Evolutionary conservation across 1,140 invertebrate species (phyloP).

Genomic region (Hestina assimilis): DNA sequence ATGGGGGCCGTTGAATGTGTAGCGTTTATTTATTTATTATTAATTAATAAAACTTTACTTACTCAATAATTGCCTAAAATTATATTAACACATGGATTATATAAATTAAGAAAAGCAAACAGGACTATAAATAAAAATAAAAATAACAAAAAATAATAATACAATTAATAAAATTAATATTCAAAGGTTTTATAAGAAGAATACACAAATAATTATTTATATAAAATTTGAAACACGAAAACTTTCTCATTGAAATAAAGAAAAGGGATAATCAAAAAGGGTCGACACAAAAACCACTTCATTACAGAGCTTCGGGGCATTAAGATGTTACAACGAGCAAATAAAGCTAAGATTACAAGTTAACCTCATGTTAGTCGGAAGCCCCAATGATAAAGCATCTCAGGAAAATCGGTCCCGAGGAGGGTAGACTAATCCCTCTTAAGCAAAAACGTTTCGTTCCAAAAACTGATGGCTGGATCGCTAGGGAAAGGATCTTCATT

Average conservation of each 20-base stretch:
- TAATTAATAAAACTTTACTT: too few relatives aligned
- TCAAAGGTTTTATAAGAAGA: too few relatives aligned
- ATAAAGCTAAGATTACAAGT: slow-evolving; percentile 78
- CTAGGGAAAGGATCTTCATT: slow-evolving; percentile 70
- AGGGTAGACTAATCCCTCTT: slow-evolving; percentile 76
- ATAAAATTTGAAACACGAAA: slow-evolving; percentile 1
- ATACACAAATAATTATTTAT: slow-evolving; percentile 5
- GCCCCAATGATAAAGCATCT: slow-evolving; percentile 76
- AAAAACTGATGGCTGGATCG: slow-evolving; percentile 74
- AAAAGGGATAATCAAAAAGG: slow-evolving; percentile 40
- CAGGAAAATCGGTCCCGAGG: slow-evolving; percentile 66
- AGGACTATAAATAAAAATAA: too few relatives aligned
- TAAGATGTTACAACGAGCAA: slow-evolving; percentile 67
- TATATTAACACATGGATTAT: background rate
- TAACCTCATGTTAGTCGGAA: slow-evolving; percentile 75
- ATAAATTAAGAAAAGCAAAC: background rate
- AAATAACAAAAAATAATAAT: too few relatives aligned
- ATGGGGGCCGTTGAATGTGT: too few relatives aligned
- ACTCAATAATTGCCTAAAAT: too few relatives aligned
- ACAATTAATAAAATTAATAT: too few relatives aligned
- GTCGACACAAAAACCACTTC: slow-evolving; percentile 48
- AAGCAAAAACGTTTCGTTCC: slow-evolving; percentile 77
- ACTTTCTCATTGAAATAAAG: slow-evolving; percentile 19
- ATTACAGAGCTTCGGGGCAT: slow-evolving; percentile 60
- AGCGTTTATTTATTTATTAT: too few relatives aligned